phyloP scores from a whole-genome alignment of 2,888 invertebrate species.

The Cecidostiba fungosa region DNA sequence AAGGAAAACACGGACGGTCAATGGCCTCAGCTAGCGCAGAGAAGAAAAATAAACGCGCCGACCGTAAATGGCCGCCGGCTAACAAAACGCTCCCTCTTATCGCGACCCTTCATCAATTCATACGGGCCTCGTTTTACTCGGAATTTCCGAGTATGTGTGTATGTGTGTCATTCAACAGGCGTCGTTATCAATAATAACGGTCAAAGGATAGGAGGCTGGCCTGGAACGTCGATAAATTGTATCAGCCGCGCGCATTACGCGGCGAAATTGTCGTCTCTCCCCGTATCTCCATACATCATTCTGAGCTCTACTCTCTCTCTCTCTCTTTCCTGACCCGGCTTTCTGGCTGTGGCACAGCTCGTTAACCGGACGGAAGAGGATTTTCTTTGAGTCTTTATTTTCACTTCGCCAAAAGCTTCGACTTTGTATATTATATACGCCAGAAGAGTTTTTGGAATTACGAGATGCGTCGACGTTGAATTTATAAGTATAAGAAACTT shows the following conservation, averaged over 20 bases:
- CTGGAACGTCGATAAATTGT: constrained; percentile 39
- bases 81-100: constrained; percentile 15
- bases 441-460: no score
- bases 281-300: constrained; percentile 22
- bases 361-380: neutral
- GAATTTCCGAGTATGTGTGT: neutral
- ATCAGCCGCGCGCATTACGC: neutral
- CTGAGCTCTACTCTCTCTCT: neutral
- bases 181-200: constrained; percentile 45
- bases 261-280: neutral
- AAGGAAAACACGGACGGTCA: constrained; percentile 6
- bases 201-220: neutral
- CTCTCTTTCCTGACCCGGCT: neutral
- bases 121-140: constrained; percentile 12
- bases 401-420: no score
- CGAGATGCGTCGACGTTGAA: no score
- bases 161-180: constrained; percentile 40
- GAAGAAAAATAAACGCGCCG: neutral
- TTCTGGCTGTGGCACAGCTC: neutral
- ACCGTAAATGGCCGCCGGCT: neutral
- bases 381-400: no score
- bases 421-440: no score
- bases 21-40: neutral
- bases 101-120: constrained; percentile 25
- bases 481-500: no score